Evolutionary conservation across 2,113 vertebrate genomes (phyloP).

Genomic region (Labeo rohita): DNA sequence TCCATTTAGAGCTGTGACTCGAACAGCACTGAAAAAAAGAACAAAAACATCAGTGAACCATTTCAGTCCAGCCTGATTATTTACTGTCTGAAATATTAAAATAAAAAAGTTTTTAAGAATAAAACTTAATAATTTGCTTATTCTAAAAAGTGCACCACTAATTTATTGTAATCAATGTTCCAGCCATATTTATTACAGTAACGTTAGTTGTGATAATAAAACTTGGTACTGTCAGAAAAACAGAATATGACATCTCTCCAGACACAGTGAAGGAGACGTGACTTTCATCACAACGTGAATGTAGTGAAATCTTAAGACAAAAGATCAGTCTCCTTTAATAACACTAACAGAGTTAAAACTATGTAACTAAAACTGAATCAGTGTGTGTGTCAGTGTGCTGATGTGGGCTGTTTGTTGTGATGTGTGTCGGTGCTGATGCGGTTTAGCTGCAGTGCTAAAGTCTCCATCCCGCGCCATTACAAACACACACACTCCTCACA

Average conservation of each 20-base stretch:
- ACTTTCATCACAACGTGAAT: not conserved
- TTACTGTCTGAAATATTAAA: not conserved
- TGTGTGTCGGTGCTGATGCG: conserved; percentile 20
- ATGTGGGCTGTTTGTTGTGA: not conserved
- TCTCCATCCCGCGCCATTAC: conserved; percentile 30
- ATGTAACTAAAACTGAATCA: too few relatives aligned
- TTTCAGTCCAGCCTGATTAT: too few relatives aligned
- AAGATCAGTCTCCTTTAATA: not conserved
- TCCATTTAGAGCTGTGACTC: not conserved
- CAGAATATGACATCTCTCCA: not conserved
- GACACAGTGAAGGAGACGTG: not conserved
- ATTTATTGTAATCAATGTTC: too few relatives aligned
- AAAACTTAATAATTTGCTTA: too few relatives aligned
- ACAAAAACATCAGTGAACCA: too few relatives aligned
- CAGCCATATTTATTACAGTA: too few relatives aligned
- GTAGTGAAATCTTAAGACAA: not conserved
- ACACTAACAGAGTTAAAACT: not conserved
- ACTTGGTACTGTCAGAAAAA: not conserved
- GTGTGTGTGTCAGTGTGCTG: too few relatives aligned
- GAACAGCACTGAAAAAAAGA: not conserved
- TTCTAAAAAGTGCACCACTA: too few relatives aligned
- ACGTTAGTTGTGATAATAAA: too few relatives aligned
- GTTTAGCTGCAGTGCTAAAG: conserved; percentile 46
- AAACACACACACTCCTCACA: not conserved
- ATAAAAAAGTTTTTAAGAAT: not conserved